Evolutionary conservation across 2,113 vertebrate species (phyloP).

Genomic region (Rhombomys opimus): DNA sequence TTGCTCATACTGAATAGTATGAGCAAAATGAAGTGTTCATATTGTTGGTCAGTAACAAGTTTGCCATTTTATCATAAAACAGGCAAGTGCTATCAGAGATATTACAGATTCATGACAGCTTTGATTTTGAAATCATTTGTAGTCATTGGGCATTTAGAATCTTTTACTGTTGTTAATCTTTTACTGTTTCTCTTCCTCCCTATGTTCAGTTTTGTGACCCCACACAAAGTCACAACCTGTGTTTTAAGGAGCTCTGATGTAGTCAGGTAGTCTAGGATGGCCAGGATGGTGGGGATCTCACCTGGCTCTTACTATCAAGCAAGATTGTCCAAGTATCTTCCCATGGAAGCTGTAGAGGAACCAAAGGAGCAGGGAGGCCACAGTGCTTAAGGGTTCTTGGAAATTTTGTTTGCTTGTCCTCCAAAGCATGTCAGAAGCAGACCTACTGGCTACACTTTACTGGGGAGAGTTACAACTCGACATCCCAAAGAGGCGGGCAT

Average conservation of each 20-base stretch:
- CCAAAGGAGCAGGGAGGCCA: no score
- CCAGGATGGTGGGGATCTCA: no score
- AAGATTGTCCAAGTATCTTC: background rate
- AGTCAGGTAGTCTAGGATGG: background rate
- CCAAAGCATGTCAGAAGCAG: background rate
- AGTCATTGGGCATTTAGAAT: background rate
- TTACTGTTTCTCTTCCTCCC: background rate
- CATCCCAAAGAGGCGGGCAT: no score
- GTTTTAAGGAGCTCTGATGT: background rate
- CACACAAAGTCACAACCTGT: no score
- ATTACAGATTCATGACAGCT: background rate
- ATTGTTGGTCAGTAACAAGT: background rate
- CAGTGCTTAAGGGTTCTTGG: accelerated
- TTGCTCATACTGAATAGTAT: background rate
- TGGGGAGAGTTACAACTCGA: background rate
- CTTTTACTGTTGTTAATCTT: background rate
- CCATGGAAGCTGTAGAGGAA: background rate
- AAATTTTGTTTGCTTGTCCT: no score
- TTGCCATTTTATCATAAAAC: background rate
- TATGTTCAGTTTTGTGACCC: background rate
- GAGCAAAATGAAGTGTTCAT: background rate
- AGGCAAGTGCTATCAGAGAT: background rate
- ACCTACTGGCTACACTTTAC: background rate
- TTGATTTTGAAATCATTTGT: background rate
- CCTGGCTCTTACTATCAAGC: no score